Base-by-base conservation (phyloP, 2,797 vertebrate species). In the Melanotaenia pygmaea region DNA sequence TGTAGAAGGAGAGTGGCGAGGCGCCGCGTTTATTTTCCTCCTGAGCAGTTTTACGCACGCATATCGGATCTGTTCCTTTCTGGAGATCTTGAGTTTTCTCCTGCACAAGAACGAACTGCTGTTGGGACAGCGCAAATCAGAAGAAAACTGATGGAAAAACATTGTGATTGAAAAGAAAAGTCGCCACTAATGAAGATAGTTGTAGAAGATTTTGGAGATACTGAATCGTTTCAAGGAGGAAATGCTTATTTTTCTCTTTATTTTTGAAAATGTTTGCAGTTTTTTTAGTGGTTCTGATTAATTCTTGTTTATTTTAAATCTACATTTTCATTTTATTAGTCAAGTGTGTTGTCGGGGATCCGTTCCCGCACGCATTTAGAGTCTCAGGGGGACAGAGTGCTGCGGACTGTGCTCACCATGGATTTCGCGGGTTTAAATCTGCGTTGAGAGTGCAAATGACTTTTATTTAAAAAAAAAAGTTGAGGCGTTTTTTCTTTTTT, bases 21-120 rank as follows among this genome's bases (percentile, higher is more conserved):
- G 73, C 81, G 70, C 75, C 83, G 56, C 74, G 68, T 16, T 53
- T 28, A 0, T 12, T 62, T 18, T 28, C 72, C 20, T 53, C 38
- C 57, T 10, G 57, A 59, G 32, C 80, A n/a, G 51, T 76, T 90
- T 93, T 88, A 91, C 90, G 90, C 90, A 88, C 86, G 72, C 63
- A 70, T 59, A 20, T 64, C 67, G 67, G 64, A 74, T 67, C 83
- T 24, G 80, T 40, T 58, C 77, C 64, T 18, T 59, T 56, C 45
- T 9, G 22, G 72, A 77, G 75, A 80, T 16, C 69, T 32, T 5
- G 30, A 20, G 35, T 35, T 58, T 3, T 64, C 12, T 64, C 80
- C 67, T 74, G 51, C 71, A 34, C 82, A 76, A 59, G 50, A 77
- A n/a, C 66, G 37, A 64, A 70, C 54, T 40, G 64, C 57, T 59